Conservation (phyloP, 2,888 invertebrate species). For the Lycocerus yunnanus region DNA sequence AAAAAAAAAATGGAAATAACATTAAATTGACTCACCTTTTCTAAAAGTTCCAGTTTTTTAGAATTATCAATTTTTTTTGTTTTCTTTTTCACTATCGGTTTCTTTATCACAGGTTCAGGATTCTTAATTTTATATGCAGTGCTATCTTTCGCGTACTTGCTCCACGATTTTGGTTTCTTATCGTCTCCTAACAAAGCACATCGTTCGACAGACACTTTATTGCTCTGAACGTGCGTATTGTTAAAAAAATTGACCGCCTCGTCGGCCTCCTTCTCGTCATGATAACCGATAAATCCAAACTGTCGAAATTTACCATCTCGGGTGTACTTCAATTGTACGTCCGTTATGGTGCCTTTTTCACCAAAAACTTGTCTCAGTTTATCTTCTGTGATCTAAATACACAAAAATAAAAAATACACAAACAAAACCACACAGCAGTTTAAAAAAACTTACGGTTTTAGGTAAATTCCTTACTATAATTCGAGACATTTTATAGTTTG, state of each 20-base stretch:
- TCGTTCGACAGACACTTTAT: constrained; percentile 76
- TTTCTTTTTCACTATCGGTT: constrained; percentile 41
- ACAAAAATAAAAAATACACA: too few relatives aligned
- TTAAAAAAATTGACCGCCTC: constrained; percentile 80
- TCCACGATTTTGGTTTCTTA: constrained; percentile 89
- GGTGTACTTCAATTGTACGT: constrained; percentile 91
- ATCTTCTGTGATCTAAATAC: constrained; percentile 75
- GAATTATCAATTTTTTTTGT: constrained; percentile 47
- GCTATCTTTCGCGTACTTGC: constrained; percentile 85
- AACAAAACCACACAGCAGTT: too few relatives aligned
- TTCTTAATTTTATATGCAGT: constrained; percentile 65
- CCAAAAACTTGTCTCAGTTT: constrained; percentile 77
- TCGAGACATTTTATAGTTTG: constrained; percentile 72
- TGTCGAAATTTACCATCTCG: constrained; percentile 89
- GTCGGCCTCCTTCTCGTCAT: constrained; percentile 77
- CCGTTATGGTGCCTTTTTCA: constrained; percentile 85
- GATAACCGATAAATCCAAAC: constrained; percentile 93
- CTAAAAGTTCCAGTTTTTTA: constrained; percentile 69
- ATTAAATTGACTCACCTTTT: constrained; percentile 60
- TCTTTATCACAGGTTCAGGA: constrained; percentile 53
- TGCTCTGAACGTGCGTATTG: constrained; percentile 82
- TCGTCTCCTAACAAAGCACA: constrained; percentile 71
- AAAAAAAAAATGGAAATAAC: too few relatives aligned
- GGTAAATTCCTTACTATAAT: constrained; percentile 91
- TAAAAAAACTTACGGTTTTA: constrained; percentile 69